A percentile compares a stretch with the other conserved stretches of the same genome.
phyloP scores from a whole-genome alignment of 2,113 vertebrate species.

The Colaptes auratus region DNA sequence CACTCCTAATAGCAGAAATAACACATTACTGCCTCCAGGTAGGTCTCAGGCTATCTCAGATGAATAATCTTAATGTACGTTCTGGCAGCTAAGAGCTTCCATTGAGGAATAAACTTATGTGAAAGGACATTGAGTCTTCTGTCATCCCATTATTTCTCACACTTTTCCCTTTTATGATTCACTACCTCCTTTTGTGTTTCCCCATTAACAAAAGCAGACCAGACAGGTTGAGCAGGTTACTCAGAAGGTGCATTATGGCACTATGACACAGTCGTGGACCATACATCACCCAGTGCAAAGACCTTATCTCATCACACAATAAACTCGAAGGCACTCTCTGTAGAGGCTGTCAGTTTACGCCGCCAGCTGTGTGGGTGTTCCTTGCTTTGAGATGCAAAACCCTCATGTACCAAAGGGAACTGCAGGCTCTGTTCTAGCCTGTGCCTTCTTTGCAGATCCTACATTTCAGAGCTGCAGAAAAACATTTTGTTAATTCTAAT shows the following conservation, averaged over 20 bases:
- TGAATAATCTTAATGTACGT: not conserved
- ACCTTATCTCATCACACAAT: not conserved
- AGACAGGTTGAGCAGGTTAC: not conserved
- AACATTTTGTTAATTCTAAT: not conserved
- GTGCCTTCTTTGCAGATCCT: not conserved
- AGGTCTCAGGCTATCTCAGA: not conserved
- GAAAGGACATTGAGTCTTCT: not conserved
- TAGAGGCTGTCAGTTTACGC: not conserved
- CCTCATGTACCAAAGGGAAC: not conserved
- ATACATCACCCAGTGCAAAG: not conserved
- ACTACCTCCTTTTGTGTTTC: not conserved
- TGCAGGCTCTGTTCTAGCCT: not conserved
- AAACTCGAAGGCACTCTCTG: not conserved
- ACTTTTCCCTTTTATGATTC: not conserved
- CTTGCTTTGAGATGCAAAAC: not conserved
- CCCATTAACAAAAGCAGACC: not conserved
- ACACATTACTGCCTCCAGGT: not conserved
- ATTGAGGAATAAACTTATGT: not conserved
- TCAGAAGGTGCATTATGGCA: not conserved
- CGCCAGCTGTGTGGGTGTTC: not conserved
- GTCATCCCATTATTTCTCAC: not conserved
- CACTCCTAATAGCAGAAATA: not conserved
- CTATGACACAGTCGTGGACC: not conserved
- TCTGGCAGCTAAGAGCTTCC: not conserved
- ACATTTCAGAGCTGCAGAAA: not conserved